Base-by-base conservation (phyloP, 2,113 vertebrate genomes). In the Hymenochirus boettgeri region DNA sequence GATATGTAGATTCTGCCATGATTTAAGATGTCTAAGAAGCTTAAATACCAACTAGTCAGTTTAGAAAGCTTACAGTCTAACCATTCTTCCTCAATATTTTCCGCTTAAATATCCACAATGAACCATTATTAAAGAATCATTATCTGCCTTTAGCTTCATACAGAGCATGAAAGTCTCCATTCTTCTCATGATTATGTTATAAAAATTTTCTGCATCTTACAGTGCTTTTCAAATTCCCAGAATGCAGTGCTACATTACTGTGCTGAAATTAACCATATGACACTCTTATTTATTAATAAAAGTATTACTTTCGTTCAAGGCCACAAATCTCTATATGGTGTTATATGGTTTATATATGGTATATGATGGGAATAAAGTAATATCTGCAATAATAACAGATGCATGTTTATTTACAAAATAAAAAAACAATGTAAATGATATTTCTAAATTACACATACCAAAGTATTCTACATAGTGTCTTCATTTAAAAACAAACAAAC, bases 81-180 rank as follows among this genome's bases (percentile, higher is more conserved):
- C 85, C 87, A 81, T 85, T 90, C 87, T 83, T 76, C 84, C 79
- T 83, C 81, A 84, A 86, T 88, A 86, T 88, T 83, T 84, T 82
- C 85, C 87, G 85, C 82, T 88, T 87, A 88, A 89, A 90, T 87
- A 89, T 89, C 85, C 87, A 92, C 91, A 93, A 92, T 91, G 89
- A 88, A 85, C 86, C 87, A 89, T 91, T 92, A 91, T 93, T 91
- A 90, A 85, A 56, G 79, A 91, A 90, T 91, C 90, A 93, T 91
- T 92, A 92, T 94, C 89, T 90, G 89, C 85, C 89, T 90, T 89
- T 85, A 90, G 86, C 88, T 89, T 91, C 87, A 83, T 86, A 86
- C 77, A 80, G 85, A 75, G 89, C 85, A 84, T 91, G 86, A 91
- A 94, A 92, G 87, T 82, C 84, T 79, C 80, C 89, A 90, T 94